Evolutionary conservation across 2,888 invertebrate genomes (phyloP).

Genomic region (Ditylenchus weischeri): DNA sequence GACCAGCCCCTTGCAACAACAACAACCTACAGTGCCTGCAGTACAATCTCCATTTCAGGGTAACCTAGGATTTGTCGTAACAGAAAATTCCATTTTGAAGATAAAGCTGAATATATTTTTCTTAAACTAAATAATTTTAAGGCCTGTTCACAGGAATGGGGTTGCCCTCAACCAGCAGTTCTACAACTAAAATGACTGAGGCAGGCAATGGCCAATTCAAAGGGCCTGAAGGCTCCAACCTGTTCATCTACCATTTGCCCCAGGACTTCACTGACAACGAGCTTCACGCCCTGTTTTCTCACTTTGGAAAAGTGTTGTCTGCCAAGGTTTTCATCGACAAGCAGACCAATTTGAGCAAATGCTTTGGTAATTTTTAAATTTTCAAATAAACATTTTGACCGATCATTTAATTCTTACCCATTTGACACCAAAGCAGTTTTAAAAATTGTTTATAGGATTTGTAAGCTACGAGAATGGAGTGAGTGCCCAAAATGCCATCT

Average conservation of each 20-base stretch:
- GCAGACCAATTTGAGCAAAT: slow-evolving; percentile 97
- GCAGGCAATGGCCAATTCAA: slow-evolving; percentile 6
- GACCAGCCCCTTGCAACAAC: neutral
- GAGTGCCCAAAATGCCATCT: slow-evolving; percentile 89
- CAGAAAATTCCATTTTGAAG: too few relatives aligned
- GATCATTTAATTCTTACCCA: too few relatives aligned
- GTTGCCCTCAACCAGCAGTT: neutral
- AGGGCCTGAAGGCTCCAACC: slow-evolving; percentile 94
- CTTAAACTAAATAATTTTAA: neutral
- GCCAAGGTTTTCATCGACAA: slow-evolving; percentile 99
- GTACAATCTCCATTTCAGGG: neutral
- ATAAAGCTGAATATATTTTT: too few relatives aligned
- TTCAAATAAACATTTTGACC: too few relatives aligned
- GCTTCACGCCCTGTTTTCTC: slow-evolving; percentile 90
- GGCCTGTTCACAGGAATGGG: neutral
- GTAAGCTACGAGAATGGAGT: slow-evolving; percentile 90
- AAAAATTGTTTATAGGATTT: slow-evolving; percentile 67
- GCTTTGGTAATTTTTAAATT: slow-evolving; percentile 87
- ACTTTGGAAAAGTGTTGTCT: slow-evolving; percentile 95
- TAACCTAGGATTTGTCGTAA: too few relatives aligned
- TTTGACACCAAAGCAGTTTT: slow-evolving; percentile 11
- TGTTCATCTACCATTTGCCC: slow-evolving; percentile 98
- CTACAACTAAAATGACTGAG: neutral
- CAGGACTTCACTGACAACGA: slow-evolving; percentile 97
- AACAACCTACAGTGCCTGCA: neutral